A percentile compares a stretch with the other conserved stretches of the same genome.
These are phyloP conservation scores for Platorchestia sp. DNA, from an alignment of 1,140 invertebrate genomes.

Conservation along the genomic window DNA sequence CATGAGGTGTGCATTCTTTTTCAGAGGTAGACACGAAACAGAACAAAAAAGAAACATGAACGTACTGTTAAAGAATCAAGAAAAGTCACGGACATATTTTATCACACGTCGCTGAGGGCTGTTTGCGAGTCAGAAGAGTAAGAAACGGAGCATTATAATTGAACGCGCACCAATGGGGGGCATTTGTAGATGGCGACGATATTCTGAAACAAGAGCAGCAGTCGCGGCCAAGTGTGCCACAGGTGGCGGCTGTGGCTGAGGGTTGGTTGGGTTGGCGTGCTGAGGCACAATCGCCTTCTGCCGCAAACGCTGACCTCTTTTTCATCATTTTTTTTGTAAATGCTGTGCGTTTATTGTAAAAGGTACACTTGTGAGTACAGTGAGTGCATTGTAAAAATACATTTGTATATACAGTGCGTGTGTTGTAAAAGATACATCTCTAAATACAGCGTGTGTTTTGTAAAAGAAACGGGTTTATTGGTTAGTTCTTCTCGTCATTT, in stretches of 20 bases:
- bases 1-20: too few relatives aligned
- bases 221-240: background rate
- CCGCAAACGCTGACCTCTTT: background rate
- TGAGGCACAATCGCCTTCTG: background rate
- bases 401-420: background rate
- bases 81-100: too few relatives aligned
- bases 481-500: background rate
- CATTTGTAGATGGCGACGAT: background rate
- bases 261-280: too few relatives aligned
- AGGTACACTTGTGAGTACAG: background rate
- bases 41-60: too few relatives aligned
- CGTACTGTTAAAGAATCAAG: too few relatives aligned
- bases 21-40: too few relatives aligned
- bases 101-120: too few relatives aligned
- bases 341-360: background rate
- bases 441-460: background rate
- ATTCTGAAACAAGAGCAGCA: background rate
- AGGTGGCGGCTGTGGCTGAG: background rate
- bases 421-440: background rate
- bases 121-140: too few relatives aligned
- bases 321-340: background rate
- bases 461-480: background rate
- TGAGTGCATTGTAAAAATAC: background rate
- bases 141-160: too few relatives aligned
- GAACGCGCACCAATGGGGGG: background rate